These are phyloP conservation scores for Drosophila helvetica DNA, from an alignment of 2,888 invertebrate species.

Conservation along the genomic window DNA sequence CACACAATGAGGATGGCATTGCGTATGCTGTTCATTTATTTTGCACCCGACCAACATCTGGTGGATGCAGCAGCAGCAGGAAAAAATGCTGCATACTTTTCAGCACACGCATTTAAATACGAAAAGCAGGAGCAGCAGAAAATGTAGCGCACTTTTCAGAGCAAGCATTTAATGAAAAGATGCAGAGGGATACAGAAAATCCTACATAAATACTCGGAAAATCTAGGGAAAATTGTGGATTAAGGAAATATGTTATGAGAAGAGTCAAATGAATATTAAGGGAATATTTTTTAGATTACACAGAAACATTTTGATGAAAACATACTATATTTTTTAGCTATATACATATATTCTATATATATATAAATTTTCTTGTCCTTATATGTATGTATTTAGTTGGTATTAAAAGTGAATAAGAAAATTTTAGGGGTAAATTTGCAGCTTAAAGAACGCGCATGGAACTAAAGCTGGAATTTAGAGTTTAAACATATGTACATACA, in stretches of 20 bases:
- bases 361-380: too few relatives aligned
- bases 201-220: neutral
- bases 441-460: too few relatives aligned
- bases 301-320: too few relatives aligned
- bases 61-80: constrained; percentile 12
- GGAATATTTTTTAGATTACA: too few relatives aligned
- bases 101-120: constrained; percentile 22
- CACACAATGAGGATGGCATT: constrained; percentile 37
- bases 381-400: too few relatives aligned
- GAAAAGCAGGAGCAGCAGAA: constrained; percentile 30
- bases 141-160: constrained; percentile 47
- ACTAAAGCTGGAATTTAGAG: too few relatives aligned
- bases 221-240: neutral
- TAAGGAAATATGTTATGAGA: neutral
- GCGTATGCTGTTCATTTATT: constrained; percentile 73
- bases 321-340: too few relatives aligned
- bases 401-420: too few relatives aligned
- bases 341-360: too few relatives aligned
- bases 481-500: neutral
- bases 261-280: neutral
- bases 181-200: neutral
- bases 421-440: too few relatives aligned
- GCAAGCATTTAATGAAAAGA: constrained; percentile 53
- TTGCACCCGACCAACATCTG: constrained; percentile 28
- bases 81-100: constrained; percentile 49